phyloP scores from a whole-genome alignment of 1,140 invertebrate species.

The Drosophila tsacasi region DNA sequence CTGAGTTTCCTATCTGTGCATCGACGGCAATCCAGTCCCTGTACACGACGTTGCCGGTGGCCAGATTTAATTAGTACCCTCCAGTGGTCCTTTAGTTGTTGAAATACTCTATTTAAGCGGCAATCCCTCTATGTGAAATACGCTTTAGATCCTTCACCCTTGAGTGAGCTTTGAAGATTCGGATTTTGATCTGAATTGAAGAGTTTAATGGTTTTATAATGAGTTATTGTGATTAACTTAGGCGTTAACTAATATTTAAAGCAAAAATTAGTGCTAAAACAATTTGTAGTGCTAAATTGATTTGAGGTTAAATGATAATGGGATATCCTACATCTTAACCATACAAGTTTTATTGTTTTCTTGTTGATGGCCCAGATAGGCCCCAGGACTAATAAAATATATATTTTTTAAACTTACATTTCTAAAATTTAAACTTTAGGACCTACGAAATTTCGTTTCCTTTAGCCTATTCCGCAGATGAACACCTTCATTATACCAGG shows the following conservation, averaged over 20 bases:
- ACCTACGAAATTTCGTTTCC: too few species aligned
- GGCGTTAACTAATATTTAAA: too few species aligned
- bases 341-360: neutral
- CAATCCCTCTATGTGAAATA: neutral
- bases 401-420: neutral
- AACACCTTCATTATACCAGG: neutral
- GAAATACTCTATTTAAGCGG: conserved; percentile 5
- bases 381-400: too few species aligned
- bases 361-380: neutral
- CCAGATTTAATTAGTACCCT: conserved; percentile 75
- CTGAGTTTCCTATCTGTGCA: conserved; percentile 56
- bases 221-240: neutral
- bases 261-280: too few species aligned
- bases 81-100: conserved; percentile 8
- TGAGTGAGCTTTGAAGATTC: neutral
- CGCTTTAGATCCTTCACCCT: neutral
- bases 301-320: too few species aligned
- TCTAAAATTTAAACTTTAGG: neutral
- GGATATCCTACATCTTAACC: too few species aligned
- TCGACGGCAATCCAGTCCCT: conserved; percentile 17
- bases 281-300: too few species aligned
- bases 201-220: neutral
- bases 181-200: neutral
- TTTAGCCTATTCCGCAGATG: neutral
- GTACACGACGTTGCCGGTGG: conserved; percentile 61